A percentile compares a stretch with the other conserved stretches of the same genome.
Conservation (phyloP, 1,140 invertebrate genomes). For the Capitella teleta region DNA sequence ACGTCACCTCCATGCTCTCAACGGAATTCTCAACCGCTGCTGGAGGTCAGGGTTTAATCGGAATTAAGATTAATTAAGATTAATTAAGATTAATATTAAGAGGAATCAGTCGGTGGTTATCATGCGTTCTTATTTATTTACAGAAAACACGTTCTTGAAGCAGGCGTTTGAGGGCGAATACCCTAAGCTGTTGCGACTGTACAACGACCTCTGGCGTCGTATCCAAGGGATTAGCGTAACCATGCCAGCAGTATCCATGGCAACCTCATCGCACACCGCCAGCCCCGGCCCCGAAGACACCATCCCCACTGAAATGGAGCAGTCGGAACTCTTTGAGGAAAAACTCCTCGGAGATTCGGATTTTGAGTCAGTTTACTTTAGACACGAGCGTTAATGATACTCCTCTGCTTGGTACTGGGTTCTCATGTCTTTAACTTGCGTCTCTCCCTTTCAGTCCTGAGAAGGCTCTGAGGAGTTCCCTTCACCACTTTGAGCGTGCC, state of each 20-base stretch:
- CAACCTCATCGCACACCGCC: neutral
- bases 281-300: neutral
- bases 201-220: constrained; percentile 53
- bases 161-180: constrained; percentile 80
- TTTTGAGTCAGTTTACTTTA: constrained; percentile 2
- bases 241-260: neutral
- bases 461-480: constrained; percentile 37
- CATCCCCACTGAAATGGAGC: neutral
- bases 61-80: no score
- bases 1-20: constrained; percentile 45
- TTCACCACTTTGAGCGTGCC: constrained; percentile 68
- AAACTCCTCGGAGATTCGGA: no score
- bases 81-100: neutral
- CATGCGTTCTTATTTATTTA: constrained; percentile 6
- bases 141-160: constrained; percentile 59
- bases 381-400: neutral
- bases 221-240: constrained; percentile 33
- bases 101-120: neutral
- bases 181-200: constrained; percentile 65
- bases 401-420: neutral
- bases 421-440: neutral
- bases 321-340: no score
- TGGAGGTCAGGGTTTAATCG: constrained; percentile 35
- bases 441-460: constrained; percentile 36
- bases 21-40: constrained; percentile 47